phyloP scores from a whole-genome alignment of 2,888 invertebrate species.

The Agrotis ipsilon region DNA sequence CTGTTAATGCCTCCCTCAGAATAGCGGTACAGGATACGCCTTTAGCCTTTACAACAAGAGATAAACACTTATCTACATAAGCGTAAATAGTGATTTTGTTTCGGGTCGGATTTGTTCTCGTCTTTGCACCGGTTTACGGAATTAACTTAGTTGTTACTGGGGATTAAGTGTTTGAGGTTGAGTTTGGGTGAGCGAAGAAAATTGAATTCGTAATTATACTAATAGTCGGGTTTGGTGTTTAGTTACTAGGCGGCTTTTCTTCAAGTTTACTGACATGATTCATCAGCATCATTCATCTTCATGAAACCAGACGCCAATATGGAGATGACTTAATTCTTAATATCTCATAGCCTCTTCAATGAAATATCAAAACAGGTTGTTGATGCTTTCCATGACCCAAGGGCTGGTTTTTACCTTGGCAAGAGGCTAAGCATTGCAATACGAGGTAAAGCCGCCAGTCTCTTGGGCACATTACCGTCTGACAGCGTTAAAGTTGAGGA shows the following conservation, averaged over 20 bases:
- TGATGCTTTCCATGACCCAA: no score
- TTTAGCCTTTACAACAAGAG: constrained; percentile 57
- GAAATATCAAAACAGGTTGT: no score
- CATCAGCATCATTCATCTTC: background rate
- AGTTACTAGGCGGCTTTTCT: constrained; percentile 11
- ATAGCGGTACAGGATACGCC: constrained; percentile 57
- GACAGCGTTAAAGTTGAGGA: no score
- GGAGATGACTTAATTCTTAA: no score
- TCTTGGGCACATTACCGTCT: no score
- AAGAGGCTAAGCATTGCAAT: no score
- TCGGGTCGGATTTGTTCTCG: constrained; percentile 59
- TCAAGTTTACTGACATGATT: constrained; percentile 8
- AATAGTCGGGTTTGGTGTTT: constrained; percentile 14
- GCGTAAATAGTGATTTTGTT: constrained; percentile 64
- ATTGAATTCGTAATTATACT: constrained; percentile 44
- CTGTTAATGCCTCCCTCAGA: constrained; percentile 61
- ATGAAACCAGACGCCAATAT: background rate
- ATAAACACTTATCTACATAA: constrained; percentile 66
- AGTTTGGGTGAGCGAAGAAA: constrained; percentile 30
- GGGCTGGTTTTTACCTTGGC: no score
- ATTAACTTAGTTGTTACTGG: constrained; percentile 43
- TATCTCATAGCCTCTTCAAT: no score
- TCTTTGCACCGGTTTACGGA: constrained; percentile 48
- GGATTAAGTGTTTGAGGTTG: constrained; percentile 45
- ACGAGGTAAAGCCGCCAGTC: no score